These are phyloP conservation scores for Sylvietta virens DNA, from an alignment of 2,113 vertebrate genomes.

Conservation along the genomic window DNA sequence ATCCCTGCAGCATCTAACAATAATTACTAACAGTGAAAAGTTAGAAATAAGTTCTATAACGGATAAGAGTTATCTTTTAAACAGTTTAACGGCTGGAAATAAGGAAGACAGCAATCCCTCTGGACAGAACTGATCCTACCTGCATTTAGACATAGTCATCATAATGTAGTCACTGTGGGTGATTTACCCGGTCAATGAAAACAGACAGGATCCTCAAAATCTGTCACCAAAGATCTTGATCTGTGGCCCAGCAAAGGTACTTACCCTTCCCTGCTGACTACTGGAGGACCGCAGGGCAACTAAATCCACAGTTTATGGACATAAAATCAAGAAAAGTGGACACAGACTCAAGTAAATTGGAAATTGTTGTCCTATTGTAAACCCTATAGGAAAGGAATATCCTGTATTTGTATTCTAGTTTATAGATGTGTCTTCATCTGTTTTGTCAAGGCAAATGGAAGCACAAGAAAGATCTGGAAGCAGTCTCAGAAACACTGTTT, in stretches of 20 bases:
- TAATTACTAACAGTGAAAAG: neutral
- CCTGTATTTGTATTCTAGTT: neutral
- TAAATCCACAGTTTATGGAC: neutral
- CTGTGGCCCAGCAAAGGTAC: neutral
- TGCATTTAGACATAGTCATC: neutral
- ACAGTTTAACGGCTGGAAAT: neutral
- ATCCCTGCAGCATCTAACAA: neutral
- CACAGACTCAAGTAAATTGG: neutral
- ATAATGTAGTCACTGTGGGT: neutral
- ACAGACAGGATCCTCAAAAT: neutral
- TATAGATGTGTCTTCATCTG: neutral
- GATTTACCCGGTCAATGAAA: neutral
- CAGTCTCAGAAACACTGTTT: neutral
- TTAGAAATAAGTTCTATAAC: neutral
- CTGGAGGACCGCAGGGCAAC: neutral
- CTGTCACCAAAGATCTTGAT: neutral
- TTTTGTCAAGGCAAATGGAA: neutral
- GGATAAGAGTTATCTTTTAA: neutral
- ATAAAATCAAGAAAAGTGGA: neutral
- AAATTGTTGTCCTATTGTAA: neutral
- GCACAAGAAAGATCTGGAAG: neutral
- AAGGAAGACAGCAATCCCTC: neutral
- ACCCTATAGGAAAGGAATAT: neutral
- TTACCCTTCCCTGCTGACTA: neutral
- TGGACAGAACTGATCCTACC: neutral